phyloP scores from a whole-genome alignment of 1,140 invertebrate species.

The Aphidius ervi region DNA sequence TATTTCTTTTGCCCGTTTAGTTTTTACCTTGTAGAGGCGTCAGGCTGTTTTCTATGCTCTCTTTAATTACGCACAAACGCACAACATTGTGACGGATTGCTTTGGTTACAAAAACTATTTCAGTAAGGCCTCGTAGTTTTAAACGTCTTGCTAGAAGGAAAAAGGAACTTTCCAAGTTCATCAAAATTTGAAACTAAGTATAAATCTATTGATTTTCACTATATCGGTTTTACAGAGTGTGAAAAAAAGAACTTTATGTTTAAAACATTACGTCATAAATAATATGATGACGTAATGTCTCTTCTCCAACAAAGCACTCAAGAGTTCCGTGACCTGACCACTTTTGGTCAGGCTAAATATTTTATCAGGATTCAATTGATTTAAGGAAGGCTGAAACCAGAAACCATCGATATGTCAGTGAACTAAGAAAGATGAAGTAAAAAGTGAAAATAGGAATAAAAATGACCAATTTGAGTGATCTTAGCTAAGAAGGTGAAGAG shows the following conservation, averaged over 20 bases:
- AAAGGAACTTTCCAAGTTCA: too few relatives aligned
- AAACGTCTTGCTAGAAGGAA: too few relatives aligned
- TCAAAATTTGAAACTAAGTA: too few relatives aligned
- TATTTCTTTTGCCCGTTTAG: background rate
- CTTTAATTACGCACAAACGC: constrained; percentile 50
- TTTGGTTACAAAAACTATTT: background rate
- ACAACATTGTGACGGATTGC: constrained; percentile 44
- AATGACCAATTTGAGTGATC: too few relatives aligned
- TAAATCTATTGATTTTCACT: too few relatives aligned
- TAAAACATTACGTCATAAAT: constrained; percentile 31
- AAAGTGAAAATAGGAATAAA: constrained; percentile 8
- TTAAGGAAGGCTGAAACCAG: constrained; percentile 30
- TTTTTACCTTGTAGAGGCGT: constrained; percentile 37
- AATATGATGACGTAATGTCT: constrained; percentile 25
- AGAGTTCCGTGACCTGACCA: constrained; percentile 17
- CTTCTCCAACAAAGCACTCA: constrained; percentile 34
- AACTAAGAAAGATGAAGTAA: constrained; percentile 3
- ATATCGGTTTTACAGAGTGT: too few relatives aligned
- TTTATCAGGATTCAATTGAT: constrained; percentile 49
- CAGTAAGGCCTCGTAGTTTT: too few relatives aligned
- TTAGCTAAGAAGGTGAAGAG: too few relatives aligned
- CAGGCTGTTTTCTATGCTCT: constrained; percentile 49
- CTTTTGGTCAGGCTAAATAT: constrained; percentile 46
- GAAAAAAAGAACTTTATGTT: constrained; percentile 1
- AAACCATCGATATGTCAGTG: background rate